phyloP scores from a whole-genome alignment of 2,113 vertebrate species.

The Mesitornis unicolor region DNA sequence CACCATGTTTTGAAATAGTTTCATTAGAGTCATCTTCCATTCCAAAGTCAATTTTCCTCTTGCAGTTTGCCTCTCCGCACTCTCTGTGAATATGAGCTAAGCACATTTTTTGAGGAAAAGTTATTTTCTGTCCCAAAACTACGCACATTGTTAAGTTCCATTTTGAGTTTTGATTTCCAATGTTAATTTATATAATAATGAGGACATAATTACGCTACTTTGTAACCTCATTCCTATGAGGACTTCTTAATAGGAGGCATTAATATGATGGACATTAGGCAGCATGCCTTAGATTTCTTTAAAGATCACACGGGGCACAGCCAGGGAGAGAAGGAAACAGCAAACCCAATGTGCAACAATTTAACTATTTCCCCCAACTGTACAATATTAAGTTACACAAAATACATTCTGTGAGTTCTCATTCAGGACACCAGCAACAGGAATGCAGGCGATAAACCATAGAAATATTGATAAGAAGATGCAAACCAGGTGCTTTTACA shows the following conservation, averaged over 20 bases:
- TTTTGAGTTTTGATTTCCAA: neutral
- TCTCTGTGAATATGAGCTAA: neutral
- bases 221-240: neutral
- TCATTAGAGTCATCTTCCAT: neutral
- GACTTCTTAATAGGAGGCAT: neutral
- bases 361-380: neutral
- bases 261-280: neutral
- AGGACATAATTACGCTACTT: neutral
- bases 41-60: neutral
- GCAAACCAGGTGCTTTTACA: neutral
- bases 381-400: neutral
- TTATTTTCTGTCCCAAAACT: neutral
- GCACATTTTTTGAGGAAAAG: neutral
- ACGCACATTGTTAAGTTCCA: neutral
- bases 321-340: neutral
- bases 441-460: neutral
- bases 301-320: neutral
- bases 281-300: neutral
- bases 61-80: neutral
- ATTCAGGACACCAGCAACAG: neutral
- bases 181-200: neutral
- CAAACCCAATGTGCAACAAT: neutral
- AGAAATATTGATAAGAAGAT: neutral
- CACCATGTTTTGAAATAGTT: fast-evolving
- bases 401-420: neutral